These are phyloP conservation scores for Pavo muticus DNA, from an alignment of 2,113 vertebrate genomes.

Conservation along the genomic window DNA sequence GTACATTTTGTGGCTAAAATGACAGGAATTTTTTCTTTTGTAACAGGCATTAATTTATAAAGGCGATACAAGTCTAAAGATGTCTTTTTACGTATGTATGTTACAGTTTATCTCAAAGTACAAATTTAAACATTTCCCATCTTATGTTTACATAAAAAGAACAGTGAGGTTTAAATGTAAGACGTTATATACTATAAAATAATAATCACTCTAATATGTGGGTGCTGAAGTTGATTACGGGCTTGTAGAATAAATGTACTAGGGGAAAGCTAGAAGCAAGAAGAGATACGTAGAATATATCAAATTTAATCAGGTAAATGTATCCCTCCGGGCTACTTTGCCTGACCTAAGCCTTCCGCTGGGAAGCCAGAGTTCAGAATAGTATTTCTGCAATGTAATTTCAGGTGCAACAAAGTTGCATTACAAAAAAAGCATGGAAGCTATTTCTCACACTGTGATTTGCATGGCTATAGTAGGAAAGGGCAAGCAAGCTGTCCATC, in stretches of 20 bases:
- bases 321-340: constrained; percentile 51
- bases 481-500: background rate
- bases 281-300: constrained; percentile 38
- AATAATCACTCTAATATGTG: constrained; percentile 65
- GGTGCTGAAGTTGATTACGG: constrained; percentile 60
- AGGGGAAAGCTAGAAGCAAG: constrained; percentile 17
- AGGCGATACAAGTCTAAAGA: constrained; percentile 24
- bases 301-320: constrained; percentile 66
- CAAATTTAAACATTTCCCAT: constrained; percentile 10
- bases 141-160: constrained; percentile 58
- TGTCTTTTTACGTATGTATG: background rate
- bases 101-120: constrained; percentile 7
- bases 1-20: constrained; percentile 35
- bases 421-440: constrained; percentile 33
- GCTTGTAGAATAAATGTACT: constrained; percentile 40
- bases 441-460: constrained; percentile 10
- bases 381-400: constrained; percentile 54
- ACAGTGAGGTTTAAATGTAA: constrained; percentile 9
- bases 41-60: constrained; percentile 54
- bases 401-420: constrained; percentile 52
- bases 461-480: constrained; percentile 21
- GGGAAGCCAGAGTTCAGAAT: constrained; percentile 31
- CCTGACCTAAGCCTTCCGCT: constrained; percentile 46
- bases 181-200: constrained; percentile 29
- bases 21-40: constrained; percentile 39